phyloP scores from a whole-genome alignment of 2,888 invertebrate genomes.

The Cenopis cana region DNA sequence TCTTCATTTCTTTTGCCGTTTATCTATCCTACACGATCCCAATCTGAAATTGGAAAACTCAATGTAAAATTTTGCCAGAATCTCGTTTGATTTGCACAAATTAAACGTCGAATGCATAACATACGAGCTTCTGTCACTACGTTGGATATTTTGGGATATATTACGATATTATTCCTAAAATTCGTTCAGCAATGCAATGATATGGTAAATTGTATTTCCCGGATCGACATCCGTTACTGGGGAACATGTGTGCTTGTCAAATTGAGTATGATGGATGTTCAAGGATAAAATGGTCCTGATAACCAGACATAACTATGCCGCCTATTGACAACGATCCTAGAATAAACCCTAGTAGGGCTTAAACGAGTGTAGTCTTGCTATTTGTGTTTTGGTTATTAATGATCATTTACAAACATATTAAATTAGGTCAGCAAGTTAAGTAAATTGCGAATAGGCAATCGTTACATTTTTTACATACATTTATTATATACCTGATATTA shows the following conservation, averaged over 20 bases:
- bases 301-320: constrained; percentile 21
- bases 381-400: constrained; percentile 7
- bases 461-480: too few species aligned
- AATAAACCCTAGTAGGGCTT: constrained; percentile 23
- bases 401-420: neutral
- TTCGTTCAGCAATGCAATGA: constrained; percentile 39
- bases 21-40: constrained; percentile 40
- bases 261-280: constrained; percentile 46
- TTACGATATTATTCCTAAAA: constrained; percentile 38
- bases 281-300: constrained; percentile 36
- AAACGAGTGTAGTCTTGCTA: constrained; percentile 20
- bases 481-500: too few species aligned
- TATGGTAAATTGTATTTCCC: constrained; percentile 46
- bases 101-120: constrained; percentile 38
- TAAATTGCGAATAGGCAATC: too few species aligned
- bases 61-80: constrained; percentile 32
- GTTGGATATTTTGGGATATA: constrained; percentile 4
- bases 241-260: constrained; percentile 48
- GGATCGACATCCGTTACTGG: constrained; percentile 40
- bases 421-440: too few species aligned
- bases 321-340: constrained; percentile 27
- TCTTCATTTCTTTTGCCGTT: constrained; percentile 36
- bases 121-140: constrained; percentile 7
- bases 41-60: constrained; percentile 42
- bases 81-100: constrained; percentile 41